Percentiles rank a stretch among this genome's conserved stretches.
These are phyloP conservation scores for Carcinoscorpius rotundicauda DNA, from an alignment of 1,140 invertebrate species.

Conservation along the genomic window DNA sequence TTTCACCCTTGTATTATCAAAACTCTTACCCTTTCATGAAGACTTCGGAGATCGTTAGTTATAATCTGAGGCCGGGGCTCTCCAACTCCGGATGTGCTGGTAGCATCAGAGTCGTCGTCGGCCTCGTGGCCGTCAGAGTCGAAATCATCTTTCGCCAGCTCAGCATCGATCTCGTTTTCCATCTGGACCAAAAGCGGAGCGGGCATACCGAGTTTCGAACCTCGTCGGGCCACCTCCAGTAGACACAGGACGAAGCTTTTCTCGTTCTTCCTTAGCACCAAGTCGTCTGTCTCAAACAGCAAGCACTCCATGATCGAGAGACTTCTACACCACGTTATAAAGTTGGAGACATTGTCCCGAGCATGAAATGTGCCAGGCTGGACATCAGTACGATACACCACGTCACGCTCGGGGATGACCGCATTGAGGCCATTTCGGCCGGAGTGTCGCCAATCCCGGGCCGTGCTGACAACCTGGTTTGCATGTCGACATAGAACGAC, in stretches of 20 bases:
- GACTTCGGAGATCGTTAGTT: constrained; percentile 81
- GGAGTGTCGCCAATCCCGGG: constrained; percentile 44
- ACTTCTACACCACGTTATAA: constrained; percentile 75
- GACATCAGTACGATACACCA: constrained; percentile 28
- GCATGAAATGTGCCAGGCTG: constrained; percentile 78
- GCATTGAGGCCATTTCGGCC: not conserved
- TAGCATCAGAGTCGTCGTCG: constrained; percentile 8
- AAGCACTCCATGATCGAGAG: constrained; percentile 77
- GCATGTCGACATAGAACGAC: constrained; percentile 81
- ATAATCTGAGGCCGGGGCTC: constrained; percentile 63
- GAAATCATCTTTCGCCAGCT: constrained; percentile 46
- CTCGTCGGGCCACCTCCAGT: constrained; percentile 76
- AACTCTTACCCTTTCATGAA: constrained; percentile 87
- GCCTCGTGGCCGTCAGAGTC: constrained; percentile 13
- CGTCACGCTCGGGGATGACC: constrained; percentile 18
- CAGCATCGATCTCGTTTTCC: constrained; percentile 89
- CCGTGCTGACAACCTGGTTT: constrained; percentile 76
- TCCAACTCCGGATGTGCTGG: too few relatives aligned
- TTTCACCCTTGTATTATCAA: not conserved
- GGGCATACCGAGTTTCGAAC: constrained; percentile 71
- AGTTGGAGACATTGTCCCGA: constrained; percentile 91
- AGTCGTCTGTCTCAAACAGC: constrained; percentile 91
- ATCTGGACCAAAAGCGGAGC: constrained; percentile 88
- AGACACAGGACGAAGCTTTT: constrained; percentile 88
- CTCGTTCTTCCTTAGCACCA: constrained; percentile 84